Percentiles rank a stretch among this genome's conserved stretches.
Conservation (phyloP, 2,113 vertebrate genomes). For the Sorex fumeus region DNA sequence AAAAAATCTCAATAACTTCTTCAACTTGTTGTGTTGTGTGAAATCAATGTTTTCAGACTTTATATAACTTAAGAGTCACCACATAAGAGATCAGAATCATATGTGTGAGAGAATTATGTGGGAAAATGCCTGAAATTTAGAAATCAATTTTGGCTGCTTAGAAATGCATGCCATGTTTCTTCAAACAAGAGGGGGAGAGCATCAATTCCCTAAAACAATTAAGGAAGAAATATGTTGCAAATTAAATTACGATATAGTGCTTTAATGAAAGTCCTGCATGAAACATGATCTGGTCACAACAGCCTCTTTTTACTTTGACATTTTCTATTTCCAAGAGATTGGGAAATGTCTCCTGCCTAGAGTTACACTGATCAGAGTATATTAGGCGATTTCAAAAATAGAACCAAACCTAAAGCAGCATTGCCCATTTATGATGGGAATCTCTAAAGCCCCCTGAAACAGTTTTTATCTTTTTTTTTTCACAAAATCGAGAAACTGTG, state of each 20-base stretch:
- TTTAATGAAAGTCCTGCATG: conserved; percentile 14
- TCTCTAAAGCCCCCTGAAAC: neutral
- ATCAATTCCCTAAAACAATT: conserved; percentile 42
- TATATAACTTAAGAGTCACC: neutral
- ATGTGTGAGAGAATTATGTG: conserved; percentile 61
- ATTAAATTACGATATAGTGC: conserved; percentile 43
- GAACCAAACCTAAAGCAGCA: neutral
- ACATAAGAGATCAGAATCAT: neutral
- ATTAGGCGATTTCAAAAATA: conserved; percentile 35
- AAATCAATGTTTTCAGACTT: conserved; percentile 20
- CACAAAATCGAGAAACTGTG: conserved; percentile 6
- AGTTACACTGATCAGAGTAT: neutral
- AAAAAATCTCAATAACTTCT: neutral
- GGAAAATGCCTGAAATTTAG: conserved; percentile 47
- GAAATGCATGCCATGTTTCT: neutral
- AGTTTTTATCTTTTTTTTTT: conserved; percentile 50
- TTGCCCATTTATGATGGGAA: neutral
- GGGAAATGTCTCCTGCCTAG: conserved; percentile 17
- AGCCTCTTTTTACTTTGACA: conserved; percentile 11
- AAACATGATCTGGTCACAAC: conserved; percentile 5
- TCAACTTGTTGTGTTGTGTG: neutral
- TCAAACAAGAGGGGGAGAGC: conserved; percentile 10
- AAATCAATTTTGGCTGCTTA: conserved; percentile 33
- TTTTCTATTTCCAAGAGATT: conserved; percentile 54
- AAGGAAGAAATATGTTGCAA: conserved; percentile 32